A percentile compares a stretch with the other conserved stretches of the same genome.
phyloP scores from a whole-genome alignment of 2,113 vertebrate species.

The Malaclemys terrapin region DNA sequence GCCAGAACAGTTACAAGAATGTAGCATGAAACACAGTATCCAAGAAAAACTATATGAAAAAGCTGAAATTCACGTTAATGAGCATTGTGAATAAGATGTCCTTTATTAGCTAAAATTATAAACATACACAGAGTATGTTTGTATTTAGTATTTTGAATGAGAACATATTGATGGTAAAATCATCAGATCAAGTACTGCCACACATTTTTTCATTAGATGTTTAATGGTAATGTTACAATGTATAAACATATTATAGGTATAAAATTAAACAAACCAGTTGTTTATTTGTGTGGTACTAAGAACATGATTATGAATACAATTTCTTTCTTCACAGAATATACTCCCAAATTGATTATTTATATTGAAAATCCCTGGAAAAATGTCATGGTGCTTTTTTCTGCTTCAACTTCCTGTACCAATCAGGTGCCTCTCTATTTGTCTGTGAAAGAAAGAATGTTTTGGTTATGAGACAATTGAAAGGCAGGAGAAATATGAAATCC shows the following conservation, averaged over 20 bases:
- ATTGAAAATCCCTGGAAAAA: constrained; percentile 15
- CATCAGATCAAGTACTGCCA: not conserved
- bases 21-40: constrained; percentile 20
- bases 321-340: constrained; percentile 35
- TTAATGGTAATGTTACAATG: constrained; percentile 53
- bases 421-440: constrained; percentile 91
- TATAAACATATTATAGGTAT: constrained; percentile 7
- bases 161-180: constrained; percentile 58
- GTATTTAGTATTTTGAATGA: constrained; percentile 57
- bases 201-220: constrained; percentile 27
- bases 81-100: constrained; percentile 19
- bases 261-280: constrained; percentile 55
- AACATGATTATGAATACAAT: constrained; percentile 50
- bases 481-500: not conserved
- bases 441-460: constrained; percentile 72
- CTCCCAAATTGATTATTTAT: not conserved
- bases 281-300: constrained; percentile 30
- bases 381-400: constrained; percentile 74
- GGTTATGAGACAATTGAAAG: not conserved
- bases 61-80: constrained; percentile 41
- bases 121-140: constrained; percentile 13
- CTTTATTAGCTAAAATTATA: constrained; percentile 44
- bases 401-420: constrained; percentile 84
- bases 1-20: constrained; percentile 31
- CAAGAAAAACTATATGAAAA: constrained; percentile 55